Base-by-base conservation (phyloP, 53 echinoderm and acorn worm genomes). In the Pentamera pediparva region DNA sequence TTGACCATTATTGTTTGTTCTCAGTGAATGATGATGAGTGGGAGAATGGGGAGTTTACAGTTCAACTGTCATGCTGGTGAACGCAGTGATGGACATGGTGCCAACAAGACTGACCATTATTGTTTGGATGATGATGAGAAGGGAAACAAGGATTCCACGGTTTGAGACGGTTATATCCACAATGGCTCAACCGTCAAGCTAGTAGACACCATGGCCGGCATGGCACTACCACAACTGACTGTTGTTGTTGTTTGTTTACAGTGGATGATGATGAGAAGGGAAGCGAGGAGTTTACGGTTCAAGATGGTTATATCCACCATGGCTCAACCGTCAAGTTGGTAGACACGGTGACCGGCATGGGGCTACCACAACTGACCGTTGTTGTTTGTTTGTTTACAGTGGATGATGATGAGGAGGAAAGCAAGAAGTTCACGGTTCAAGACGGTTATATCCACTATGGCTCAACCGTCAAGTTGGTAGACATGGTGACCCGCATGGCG, bases 81-180 rank as follows among this genome's bases (percentile, higher is more conserved):
- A n/a, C n/a, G n/a, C n/a, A n/a, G n/a, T n/a, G n/a, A n/a, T n/a
- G n/a, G n/a, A n/a, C n/a, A n/a, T n/a, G n/a, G n/a, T n/a, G n/a
- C n/a, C n/a, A n/a, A n/a, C n/a, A n/a, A n/a, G n/a, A n/a, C n/a
- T n/a, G n/a, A n/a, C n/a, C n/a, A n/a, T n/a, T n/a, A n/a, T n/a
- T n/a, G n/a, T n/a, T n/a, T 96, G 84, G 98, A 96, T 59, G 98
- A 96, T 83, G 91, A 96, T 41, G 98, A 96, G 62, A 91, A 91
- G 26, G 98, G 91, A 64, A 90, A 87, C 64, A 91, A 96, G 33
- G 98, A 96, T 38, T 96, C 91, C 37, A 96, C 98, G 11, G 98
- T 96, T 5, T 72, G 98, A 74, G 98, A 96, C 28, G 98, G 98
- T 25, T 96, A 96, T 81, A 96, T 96, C 58, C 98, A 96, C 57